These are phyloP conservation scores for Colossoma macropomum DNA, from an alignment of 2,113 vertebrate species.

Conservation along the genomic window DNA sequence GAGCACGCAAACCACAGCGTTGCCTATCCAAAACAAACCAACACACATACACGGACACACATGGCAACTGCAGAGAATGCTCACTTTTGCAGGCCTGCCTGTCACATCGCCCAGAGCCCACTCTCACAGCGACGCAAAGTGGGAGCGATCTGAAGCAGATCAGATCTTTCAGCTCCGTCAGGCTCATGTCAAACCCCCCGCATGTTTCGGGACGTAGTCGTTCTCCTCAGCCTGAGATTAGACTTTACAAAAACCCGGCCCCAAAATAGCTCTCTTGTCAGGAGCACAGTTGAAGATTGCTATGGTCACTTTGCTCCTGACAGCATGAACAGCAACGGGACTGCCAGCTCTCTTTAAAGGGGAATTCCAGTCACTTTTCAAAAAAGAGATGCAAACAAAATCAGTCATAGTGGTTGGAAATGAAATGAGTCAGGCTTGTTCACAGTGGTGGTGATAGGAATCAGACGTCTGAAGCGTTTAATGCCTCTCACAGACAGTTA, in stretches of 20 bases:
- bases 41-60: conserved; percentile 40
- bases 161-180: background rate
- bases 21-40: conserved; percentile 55
- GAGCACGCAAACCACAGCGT: conserved; percentile 43
- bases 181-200: background rate
- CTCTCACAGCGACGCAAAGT: background rate
- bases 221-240: background rate
- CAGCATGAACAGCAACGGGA: conserved; percentile 8
- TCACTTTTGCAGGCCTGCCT: conserved; percentile 18
- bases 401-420: too few species aligned
- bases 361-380: too few species aligned
- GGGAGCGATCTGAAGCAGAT: background rate
- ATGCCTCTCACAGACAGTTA: too few species aligned
- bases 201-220: background rate
- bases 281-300: background rate
- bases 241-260: conserved; percentile 18
- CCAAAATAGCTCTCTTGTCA: background rate
- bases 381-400: too few species aligned
- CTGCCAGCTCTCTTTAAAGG: too few species aligned
- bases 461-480: too few species aligned
- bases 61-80: background rate
- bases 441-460: too few species aligned
- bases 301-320: conserved; percentile 26
- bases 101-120: background rate
- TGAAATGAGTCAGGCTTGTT: too few species aligned